These are phyloP conservation scores for Muscicapa striata DNA, from an alignment of 2,797 vertebrate genomes.

Conservation along the genomic window DNA sequence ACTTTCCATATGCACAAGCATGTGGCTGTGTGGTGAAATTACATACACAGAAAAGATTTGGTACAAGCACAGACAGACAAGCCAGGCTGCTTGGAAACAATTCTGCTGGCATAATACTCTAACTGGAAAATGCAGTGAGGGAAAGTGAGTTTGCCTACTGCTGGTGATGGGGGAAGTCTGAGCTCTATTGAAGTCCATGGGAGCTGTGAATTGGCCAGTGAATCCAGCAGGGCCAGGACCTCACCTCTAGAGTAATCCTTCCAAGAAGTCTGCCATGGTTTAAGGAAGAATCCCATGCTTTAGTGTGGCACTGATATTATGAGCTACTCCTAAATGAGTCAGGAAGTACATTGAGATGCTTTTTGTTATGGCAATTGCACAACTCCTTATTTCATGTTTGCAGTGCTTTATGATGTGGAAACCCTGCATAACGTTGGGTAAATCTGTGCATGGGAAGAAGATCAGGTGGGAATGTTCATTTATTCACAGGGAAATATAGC, in stretches of 20 bases:
- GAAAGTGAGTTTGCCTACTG: background rate
- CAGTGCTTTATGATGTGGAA: background rate
- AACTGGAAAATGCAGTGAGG: background rate
- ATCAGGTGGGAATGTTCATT: background rate
- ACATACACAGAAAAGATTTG: background rate
- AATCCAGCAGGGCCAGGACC: background rate
- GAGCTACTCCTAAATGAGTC: background rate
- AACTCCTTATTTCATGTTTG: background rate
- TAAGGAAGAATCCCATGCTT: background rate
- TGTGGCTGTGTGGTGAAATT: background rate
- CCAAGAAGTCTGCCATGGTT: background rate
- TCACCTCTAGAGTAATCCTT: background rate
- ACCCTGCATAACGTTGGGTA: background rate
- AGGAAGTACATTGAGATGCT: background rate
- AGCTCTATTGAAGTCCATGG: background rate
- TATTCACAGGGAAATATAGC: background rate
- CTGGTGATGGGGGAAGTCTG: background rate
- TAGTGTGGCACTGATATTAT: background rate
- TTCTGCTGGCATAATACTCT: background rate
- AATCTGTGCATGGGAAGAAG: background rate
- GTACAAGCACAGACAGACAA: background rate
- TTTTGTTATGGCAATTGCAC: background rate
- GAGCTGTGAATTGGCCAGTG: background rate
- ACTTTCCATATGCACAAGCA: background rate
- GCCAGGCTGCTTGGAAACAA: background rate